These are phyloP conservation scores for Bovichtus variegatus DNA, from an alignment of 2,797 vertebrate species.

Conservation along the genomic window DNA sequence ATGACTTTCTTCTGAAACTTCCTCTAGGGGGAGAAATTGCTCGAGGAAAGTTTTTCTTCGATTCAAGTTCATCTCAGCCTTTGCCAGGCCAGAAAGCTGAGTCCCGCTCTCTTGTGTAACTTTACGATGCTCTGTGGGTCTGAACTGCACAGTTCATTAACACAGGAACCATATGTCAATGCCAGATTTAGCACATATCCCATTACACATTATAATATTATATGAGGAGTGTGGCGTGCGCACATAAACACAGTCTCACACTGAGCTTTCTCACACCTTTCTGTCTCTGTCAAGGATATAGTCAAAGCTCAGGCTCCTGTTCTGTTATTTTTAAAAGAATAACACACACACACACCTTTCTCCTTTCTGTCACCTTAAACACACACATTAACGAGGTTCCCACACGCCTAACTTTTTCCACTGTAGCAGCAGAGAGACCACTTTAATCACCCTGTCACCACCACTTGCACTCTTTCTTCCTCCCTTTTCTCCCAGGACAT, in stretches of 20 bases:
- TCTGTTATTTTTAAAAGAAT: not conserved
- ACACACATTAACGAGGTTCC: constrained; percentile 14
- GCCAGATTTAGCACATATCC: constrained; percentile 54
- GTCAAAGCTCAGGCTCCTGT: not conserved
- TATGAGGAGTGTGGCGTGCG: not conserved
- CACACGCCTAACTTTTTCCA: constrained; percentile 46
- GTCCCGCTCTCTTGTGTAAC: constrained; percentile 49
- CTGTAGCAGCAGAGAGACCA: constrained; percentile 25
- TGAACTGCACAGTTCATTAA: constrained; percentile 47
- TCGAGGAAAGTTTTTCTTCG: not conserved
- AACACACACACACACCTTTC: constrained; percentile 6
- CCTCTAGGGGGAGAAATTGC: constrained; percentile 63
- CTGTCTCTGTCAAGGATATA: not conserved
- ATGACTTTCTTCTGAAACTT: not conserved
- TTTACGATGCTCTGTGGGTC: constrained; percentile 47
- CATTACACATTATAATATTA: constrained; percentile 44
- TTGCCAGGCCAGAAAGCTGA: not conserved
- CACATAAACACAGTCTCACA: constrained; percentile 12
- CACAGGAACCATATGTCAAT: constrained; percentile 35
- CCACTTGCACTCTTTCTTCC: constrained; percentile 39
- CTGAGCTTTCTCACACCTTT: constrained; percentile 9
- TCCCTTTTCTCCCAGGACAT: constrained; percentile 43
- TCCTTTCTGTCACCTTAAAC: constrained; percentile 31
- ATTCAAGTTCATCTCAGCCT: not conserved
- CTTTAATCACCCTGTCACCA: constrained; percentile 57